These are phyloP conservation scores for Hydrophis major DNA, from an alignment of 2,797 vertebrate genomes.

Conservation along the genomic window DNA sequence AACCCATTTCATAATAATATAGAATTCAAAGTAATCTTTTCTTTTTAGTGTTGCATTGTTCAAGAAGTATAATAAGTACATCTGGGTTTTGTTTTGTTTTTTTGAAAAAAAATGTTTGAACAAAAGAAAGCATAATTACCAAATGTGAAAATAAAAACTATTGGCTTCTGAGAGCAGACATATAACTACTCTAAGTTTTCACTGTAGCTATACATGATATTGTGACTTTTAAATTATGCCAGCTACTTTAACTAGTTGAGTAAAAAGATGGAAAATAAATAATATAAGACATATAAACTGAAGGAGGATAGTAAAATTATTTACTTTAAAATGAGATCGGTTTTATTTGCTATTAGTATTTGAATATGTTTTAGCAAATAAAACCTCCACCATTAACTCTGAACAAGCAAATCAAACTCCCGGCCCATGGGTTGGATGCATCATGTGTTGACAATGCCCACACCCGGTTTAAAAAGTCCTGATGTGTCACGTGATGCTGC, in stretches of 20 bases:
- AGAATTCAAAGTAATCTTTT: not conserved
- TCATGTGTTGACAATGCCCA: too few species aligned
- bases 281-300: not conserved
- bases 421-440: too few species aligned
- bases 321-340: not conserved
- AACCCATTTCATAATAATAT: not conserved
- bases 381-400: not conserved
- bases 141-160: not conserved
- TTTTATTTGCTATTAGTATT: not conserved
- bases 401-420: not conserved
- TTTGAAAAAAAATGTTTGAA: not conserved
- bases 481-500: too few species aligned
- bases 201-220: slow-evolving; percentile 28
- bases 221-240: not conserved
- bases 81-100: not conserved
- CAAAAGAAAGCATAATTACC: not conserved
- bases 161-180: not conserved
- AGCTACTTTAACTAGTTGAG: not conserved
- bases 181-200: slow-evolving; percentile 40
- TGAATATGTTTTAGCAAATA: not conserved
- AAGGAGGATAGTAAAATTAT: not conserved
- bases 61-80: not conserved
- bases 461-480: too few species aligned
- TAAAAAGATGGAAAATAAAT: not conserved
- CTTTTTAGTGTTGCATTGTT: not conserved